phyloP scores from a whole-genome alignment of 2,797 vertebrate genomes.

The Anguilla megastoma region DNA sequence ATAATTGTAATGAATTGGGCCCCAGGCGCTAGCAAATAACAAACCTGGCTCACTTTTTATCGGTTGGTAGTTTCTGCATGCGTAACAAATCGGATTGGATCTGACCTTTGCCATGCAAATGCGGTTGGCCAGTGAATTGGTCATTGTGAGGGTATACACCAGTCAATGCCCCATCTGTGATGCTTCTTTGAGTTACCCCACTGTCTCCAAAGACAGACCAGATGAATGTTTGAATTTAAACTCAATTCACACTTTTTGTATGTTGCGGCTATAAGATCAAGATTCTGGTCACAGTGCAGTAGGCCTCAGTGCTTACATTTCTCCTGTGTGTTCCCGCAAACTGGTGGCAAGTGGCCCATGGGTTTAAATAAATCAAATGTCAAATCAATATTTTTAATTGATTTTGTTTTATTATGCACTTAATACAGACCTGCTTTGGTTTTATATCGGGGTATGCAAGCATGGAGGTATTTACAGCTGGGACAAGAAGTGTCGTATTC shows the following conservation, averaged over 20 bases:
- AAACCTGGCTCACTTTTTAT: slow-evolving; percentile 54
- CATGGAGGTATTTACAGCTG: neutral
- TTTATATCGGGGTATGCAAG: neutral
- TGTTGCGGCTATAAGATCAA: no score
- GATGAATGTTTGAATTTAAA: neutral
- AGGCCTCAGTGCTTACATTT: neutral
- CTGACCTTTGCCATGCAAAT: slow-evolving; percentile 47
- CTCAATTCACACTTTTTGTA: neutral
- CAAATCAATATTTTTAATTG: neutral
- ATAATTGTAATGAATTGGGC: slow-evolving; percentile 40
- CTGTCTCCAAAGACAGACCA: neutral
- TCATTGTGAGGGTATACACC: slow-evolving; percentile 47
- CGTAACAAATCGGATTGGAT: slow-evolving; percentile 60
- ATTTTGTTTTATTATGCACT: neutral
- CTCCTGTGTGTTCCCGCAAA: neutral
- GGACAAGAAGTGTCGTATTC: neutral
- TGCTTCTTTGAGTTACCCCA: neutral
- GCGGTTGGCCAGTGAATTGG: slow-evolving; percentile 52
- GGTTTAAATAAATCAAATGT: neutral
- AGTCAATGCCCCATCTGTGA: neutral
- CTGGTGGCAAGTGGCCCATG: neutral
- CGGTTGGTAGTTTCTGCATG: slow-evolving; percentile 52
- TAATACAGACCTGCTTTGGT: neutral
- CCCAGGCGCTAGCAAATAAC: neutral
- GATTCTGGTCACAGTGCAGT: no score